Percentiles rank a stretch among this genome's conserved stretches.
These are phyloP conservation scores for Diploscapter pachys DNA, from an alignment of 1,140 invertebrate genomes.

Conservation along the genomic window DNA sequence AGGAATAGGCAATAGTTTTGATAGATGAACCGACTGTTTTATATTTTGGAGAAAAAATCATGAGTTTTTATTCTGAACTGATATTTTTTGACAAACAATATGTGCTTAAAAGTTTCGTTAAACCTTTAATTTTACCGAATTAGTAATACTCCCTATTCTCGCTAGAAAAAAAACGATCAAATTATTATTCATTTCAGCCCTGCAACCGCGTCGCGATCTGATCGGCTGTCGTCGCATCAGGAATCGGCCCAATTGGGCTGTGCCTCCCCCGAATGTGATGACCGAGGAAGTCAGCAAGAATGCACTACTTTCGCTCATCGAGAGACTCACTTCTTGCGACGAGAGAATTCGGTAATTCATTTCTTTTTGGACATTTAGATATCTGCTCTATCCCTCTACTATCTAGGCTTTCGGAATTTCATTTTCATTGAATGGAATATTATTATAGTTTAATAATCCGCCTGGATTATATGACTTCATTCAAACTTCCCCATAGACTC, in stretches of 20 bases:
- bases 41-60: too few species aligned
- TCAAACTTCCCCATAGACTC: background rate
- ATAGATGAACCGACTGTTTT: too few species aligned
- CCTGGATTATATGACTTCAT: background rate
- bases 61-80: background rate
- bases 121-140: too few species aligned
- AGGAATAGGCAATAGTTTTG: too few species aligned
- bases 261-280: constrained; percentile 6
- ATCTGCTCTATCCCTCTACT: too few species aligned
- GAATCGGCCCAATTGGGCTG: background rate
- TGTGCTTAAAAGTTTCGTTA: too few species aligned
- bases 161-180: background rate
- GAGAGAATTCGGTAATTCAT: constrained; percentile 23
- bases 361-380: background rate
- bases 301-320: constrained; percentile 17
- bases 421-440: background rate
- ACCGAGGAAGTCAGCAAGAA: constrained; percentile 13
- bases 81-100: constrained; percentile 4
- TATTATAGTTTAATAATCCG: background rate
- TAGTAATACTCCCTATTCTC: too few species aligned
- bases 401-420: too few species aligned
- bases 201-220: constrained; percentile 41
- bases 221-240: constrained; percentile 37
- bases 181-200: constrained; percentile 23
- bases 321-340: constrained; percentile 23